Evolutionary conservation across 2,113 vertebrate genomes (phyloP).

Genomic region (Solea senegalensis): DNA sequence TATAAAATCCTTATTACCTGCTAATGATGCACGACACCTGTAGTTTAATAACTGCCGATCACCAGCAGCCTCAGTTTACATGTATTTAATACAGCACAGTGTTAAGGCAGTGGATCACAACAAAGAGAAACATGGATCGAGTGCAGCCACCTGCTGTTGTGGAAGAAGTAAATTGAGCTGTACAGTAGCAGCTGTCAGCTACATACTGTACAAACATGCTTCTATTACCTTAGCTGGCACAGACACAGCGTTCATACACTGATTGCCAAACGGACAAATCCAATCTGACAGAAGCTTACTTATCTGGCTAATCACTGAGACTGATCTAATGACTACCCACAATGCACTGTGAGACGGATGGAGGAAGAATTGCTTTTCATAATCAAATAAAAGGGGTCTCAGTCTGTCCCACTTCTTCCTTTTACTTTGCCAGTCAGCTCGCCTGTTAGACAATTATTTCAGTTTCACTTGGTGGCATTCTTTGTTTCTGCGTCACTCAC

Average conservation of each 20-base stretch:
- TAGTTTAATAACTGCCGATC: not conserved
- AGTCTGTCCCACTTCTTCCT: conserved; percentile 31
- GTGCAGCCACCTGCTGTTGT: conserved; percentile 17
- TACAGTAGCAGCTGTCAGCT: conserved; percentile 33
- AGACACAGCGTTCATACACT: not conserved
- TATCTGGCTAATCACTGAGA: conserved; percentile 30
- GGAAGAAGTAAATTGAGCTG: conserved; percentile 13
- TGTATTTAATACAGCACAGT: not conserved
- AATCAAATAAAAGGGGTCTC: conserved; percentile 44
- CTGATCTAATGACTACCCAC: conserved; percentile 61
- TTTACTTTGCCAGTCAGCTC: conserved; percentile 51
- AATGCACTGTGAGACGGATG: conserved; percentile 48
- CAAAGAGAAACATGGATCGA: not conserved
- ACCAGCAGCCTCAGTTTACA: not conserved
- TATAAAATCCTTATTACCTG: conserved; percentile 2
- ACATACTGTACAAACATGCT: not conserved
- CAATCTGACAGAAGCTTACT: conserved; percentile 35
- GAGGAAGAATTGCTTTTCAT: conserved; percentile 45
- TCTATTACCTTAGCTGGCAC: conserved; percentile 3
- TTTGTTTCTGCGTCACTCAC: conserved; percentile 44
- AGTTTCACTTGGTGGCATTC: conserved; percentile 32
- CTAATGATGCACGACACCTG: not conserved
- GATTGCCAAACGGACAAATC: conserved; percentile 28
- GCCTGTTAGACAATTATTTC: conserved; percentile 56
- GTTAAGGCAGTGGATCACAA: not conserved